Percentiles rank a stretch among this genome's conserved stretches.
Evolutionary conservation across 2,888 invertebrate genomes (phyloP).

Genomic region (Tenthredo livida): DNA sequence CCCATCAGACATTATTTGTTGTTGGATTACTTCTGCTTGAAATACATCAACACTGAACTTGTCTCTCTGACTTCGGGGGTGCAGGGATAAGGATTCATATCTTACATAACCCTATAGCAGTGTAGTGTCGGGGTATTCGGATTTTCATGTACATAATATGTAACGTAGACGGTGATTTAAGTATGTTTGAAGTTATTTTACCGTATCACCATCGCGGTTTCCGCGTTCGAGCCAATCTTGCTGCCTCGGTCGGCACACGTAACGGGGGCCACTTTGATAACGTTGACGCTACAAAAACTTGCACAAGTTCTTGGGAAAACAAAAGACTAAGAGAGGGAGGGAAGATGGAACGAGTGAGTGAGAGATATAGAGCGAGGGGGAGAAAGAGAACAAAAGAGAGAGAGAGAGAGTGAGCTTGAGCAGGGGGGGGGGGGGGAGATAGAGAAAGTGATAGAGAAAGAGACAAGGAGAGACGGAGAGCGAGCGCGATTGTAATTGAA

Average conservation of each 20-base stretch:
- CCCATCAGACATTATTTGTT: background rate
- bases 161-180: slow-evolving; percentile 6
- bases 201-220: slow-evolving; percentile 76
- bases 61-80: background rate
- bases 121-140: background rate
- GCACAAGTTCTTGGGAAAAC: slow-evolving; percentile 41
- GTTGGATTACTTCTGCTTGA: background rate
- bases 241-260: slow-evolving; percentile 69
- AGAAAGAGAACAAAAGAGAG: background rate
- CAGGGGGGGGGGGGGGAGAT: background rate
- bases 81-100: slow-evolving; percentile 12
- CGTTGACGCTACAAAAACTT: slow-evolving; percentile 38
- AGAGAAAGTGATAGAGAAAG: background rate
- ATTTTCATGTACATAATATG: background rate
- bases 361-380: background rate
- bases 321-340: slow-evolving; percentile 36
- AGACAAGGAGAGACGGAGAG: background rate
- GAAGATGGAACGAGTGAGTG: background rate
- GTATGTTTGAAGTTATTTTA: slow-evolving; percentile 60
- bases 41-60: background rate
- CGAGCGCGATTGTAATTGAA: background rate
- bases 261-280: slow-evolving; percentile 68
- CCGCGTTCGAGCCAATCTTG: slow-evolving; percentile 75
- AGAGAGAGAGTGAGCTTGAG: background rate
- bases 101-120: background rate